Evolutionary conservation across 2,888 invertebrate genomes (phyloP), one percentile per base, ranked within the genome.

Genomic region (Xiphydria camelus): DNA sequence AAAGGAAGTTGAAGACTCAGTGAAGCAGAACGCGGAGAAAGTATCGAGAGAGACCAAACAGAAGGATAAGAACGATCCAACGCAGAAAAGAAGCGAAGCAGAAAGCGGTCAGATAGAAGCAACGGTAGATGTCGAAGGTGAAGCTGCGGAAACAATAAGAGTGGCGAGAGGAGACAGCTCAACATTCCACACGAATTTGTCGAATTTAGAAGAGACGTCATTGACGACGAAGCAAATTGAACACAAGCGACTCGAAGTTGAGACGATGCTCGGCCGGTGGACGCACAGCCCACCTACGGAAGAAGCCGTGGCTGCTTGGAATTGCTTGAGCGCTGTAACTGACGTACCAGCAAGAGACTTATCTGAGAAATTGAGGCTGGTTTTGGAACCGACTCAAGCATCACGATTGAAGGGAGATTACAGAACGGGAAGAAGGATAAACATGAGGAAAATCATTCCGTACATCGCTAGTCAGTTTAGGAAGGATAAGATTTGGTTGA

Each of bases 391-490:
- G 0, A 95, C 96, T 0, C 89, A 92, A 62, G 90, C 95, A 0
- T 90, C 95, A 0, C 83, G 94, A 52, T 79, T 95, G 21, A 91
- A 85, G 77, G 99, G 99, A 14, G 99, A 99, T 76, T 99, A 92
- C 76, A 83, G 96, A 39, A 97, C 95, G 0, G 99, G 99, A 0
- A 89, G 94, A 49, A 84, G 99, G 4, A 89, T 99, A 39, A 99
- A 99, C 77, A 99, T 99, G 98, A 85, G 97, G 33, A 93, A 91
- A 71, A 91, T 99, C 41, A 96, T 99, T 68, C 94, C 98, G 0
- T 99, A 99, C 79, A 95, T 99, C 57, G 99, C 99, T 12, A 97
- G 97, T 49, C 92, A 98, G 76, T 99, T 97, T 78, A 84, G 98
- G 32, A 99, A 99, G 75, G 98, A 99, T 74, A 96, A 97, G 75